Base-by-base conservation (phyloP, 1,140 invertebrate genomes). In the Forficula auricularia region DNA sequence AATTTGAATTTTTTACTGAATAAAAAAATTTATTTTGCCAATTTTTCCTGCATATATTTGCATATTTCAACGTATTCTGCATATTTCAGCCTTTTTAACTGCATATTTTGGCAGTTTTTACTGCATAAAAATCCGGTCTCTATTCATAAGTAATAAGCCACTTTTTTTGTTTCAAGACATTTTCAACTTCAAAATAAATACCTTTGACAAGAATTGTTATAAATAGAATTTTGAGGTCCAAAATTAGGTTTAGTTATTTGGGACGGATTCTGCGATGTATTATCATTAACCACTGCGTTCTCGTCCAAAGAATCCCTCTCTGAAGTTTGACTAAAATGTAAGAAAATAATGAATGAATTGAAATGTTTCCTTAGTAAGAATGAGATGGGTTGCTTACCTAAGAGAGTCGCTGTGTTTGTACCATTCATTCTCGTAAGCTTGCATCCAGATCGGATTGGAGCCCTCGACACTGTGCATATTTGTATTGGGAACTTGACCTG, bases 371-470 rank as follows among this genome's bases (percentile, higher is more conserved):
- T n/a, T n/a, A n/a, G n/a, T n/a, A n/a, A n/a, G n/a, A n/a, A n/a
- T n/a, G n/a, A n/a, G n/a, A n/a, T n/a, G n/a, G n/a, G n/a, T n/a
- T n/a, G n/a, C n/a, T n/a, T 67, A 81, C 73, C 75, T 77, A 22
- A 71, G 41, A 14, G 59, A 66, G 14, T 82, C 82, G 52, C 83
- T 81, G 45, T 76, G 79, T 62, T 91, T 91, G 57, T 85, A 90
- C 86, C 87, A 92, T 56, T 88, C 85, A 59, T 91, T 91, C 61
- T 90, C 85, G 55, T 90, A 91, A 6, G 85, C 82, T 52, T 87
- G 82, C 60, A 92, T 74, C 88, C 88, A 94, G 51, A 94, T 91
- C 0, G 89, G 88, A 67, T 94, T 94, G 7, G 84, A 89, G 22
- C 88, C 89, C 62, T 91, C 86, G 3, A 82, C 76, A 52, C 85